Percentiles rank a stretch among this genome's conserved stretches.
These are phyloP conservation scores for Lucifuga dentata DNA, from an alignment of 2,113 vertebrate genomes.

Conservation along the genomic window DNA sequence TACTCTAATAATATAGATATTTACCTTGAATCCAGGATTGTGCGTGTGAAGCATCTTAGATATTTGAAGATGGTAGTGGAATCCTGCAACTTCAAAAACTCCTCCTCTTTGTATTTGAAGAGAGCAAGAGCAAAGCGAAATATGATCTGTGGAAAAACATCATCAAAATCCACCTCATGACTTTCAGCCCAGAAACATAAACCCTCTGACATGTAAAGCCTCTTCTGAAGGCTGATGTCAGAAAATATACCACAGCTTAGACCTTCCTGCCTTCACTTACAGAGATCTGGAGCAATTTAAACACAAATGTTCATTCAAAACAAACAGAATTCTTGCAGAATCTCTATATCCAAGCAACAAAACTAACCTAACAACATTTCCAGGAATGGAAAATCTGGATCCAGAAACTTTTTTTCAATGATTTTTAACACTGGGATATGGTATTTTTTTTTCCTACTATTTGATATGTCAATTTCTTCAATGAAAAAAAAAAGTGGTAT, in stretches of 20 bases:
- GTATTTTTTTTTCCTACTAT: too few relatives aligned
- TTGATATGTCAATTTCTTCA: too few relatives aligned
- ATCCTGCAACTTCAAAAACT: conserved; percentile 93
- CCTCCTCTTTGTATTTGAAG: conserved; percentile 97
- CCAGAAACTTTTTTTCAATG: too few relatives aligned
- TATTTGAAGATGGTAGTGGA: conserved; percentile 96
- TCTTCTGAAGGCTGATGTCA: background rate
- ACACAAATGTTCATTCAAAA: background rate
- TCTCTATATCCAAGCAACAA: too few relatives aligned
- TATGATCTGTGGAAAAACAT: conserved; percentile 86
- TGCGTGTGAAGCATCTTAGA: conserved; percentile 92
- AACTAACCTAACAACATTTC: too few relatives aligned
- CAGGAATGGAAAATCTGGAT: too few relatives aligned
- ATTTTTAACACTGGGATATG: too few relatives aligned
- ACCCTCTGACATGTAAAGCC: background rate
- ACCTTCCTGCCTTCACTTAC: too few relatives aligned
- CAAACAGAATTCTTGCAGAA: background rate
- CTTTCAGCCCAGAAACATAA: background rate
- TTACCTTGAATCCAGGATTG: conserved; percentile 93
- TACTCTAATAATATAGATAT: too few relatives aligned
- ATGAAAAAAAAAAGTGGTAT: too few relatives aligned
- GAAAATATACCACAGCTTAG: background rate
- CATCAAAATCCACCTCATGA: background rate
- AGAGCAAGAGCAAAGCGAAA: conserved; percentile 95
- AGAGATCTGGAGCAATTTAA: too few relatives aligned